Base-by-base conservation (phyloP, 2,888 invertebrate species). In the Tetragonisca angustula region DNA sequence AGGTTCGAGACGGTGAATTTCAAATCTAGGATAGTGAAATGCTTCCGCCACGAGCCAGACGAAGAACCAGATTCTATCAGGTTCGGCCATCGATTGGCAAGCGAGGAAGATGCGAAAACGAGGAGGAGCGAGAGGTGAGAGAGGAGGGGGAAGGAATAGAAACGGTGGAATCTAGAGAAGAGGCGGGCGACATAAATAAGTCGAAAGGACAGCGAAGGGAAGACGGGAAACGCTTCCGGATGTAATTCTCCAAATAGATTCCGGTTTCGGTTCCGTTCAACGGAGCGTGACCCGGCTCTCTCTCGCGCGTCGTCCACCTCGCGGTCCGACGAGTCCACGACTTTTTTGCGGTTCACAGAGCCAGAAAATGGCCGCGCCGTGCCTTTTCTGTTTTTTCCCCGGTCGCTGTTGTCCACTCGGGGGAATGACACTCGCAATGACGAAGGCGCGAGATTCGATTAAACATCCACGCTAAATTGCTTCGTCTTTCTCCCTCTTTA, bases 221-320 rank as follows among this genome's bases (percentile, higher is more conserved):
- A 56, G 70, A 73, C 70, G 67, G 32, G 77, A 81, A 77, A 71
- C 43, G 61, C 61, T 84, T 62, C 67, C 87, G 78, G 80, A 87
- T 76, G 87, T 84, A 87, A 87, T 87, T 87, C 81, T 73, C 72
- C 56, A 87, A 84, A 87, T 87, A 87, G 79, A 84, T 82, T 84
- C 72, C 84, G 79, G 82, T 83, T 86, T 86, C 81, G 75, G 76
- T 82, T 79, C 79, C 82, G 80, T 68, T 81, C 54, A 71, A 85
- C 81, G 65, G 70, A 82, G 82, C 82, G 82, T 82, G 82, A 50
- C 81, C 75, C 21, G 59, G 49, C 32, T 13, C 4, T 50, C 4
- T 50, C 70, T 43, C 54, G 52, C 73, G 59, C 54, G 27, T 62
- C 52, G 64, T 79, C 79, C 69, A 56, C 59, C 69, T 49, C 72